These are phyloP conservation scores for Melieria crassipennis DNA, from an alignment of 2,888 invertebrate genomes.

Conservation along the genomic window DNA sequence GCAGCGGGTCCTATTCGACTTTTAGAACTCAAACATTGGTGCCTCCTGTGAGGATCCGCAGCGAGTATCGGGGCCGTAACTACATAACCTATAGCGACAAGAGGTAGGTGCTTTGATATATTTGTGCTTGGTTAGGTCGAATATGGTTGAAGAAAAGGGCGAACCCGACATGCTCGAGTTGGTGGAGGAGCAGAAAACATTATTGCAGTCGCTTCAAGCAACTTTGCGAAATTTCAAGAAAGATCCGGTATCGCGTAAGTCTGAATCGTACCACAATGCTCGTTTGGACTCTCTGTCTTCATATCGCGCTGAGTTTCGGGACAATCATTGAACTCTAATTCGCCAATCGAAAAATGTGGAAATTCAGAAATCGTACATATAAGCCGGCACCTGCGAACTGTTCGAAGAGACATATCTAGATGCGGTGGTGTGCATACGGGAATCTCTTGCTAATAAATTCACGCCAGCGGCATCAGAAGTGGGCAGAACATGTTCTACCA, in stretches of 20 bases:
- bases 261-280: neutral
- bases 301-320: neutral
- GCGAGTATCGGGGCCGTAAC: neutral
- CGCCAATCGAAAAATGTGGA: neutral
- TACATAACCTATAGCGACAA: neutral
- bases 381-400: neutral
- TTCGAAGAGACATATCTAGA: no score
- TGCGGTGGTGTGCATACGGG: constrained; percentile 4
- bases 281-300: constrained; percentile 1
- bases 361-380: neutral
- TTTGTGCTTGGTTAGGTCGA: neutral
- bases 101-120: constrained; percentile 1
- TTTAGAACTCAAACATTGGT: neutral
- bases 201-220: neutral
- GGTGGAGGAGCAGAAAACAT: neutral
- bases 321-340: neutral
- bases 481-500: neutral
- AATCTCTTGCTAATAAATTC: neutral
- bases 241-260: constrained; percentile 8
- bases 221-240: constrained; percentile 5
- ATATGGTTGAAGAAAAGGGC: no score
- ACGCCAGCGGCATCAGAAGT: neutral
- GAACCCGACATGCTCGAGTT: neutral
- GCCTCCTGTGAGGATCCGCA: neutral
- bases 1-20: no score